Conservation (phyloP, 2,888 invertebrate species). For the Phlogophora meticulosa region DNA sequence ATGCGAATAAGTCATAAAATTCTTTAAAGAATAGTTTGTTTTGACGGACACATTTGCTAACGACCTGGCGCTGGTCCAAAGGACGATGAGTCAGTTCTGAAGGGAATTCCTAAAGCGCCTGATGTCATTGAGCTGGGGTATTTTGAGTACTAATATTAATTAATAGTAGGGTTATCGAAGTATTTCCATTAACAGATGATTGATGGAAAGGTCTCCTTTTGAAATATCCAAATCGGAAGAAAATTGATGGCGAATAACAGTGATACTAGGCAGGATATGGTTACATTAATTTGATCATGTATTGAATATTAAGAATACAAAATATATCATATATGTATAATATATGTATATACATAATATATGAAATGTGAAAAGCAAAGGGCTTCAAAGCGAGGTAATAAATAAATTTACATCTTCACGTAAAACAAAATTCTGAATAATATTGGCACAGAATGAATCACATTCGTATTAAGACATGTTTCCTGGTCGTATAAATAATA, state of each 20-base stretch:
- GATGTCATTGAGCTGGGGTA: constrained; percentile 45
- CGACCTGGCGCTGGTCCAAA: constrained; percentile 63
- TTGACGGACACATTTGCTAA: constrained; percentile 22
- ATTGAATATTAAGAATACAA: too few species aligned
- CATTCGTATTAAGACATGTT: constrained; percentile 44
- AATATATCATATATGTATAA: too few species aligned
- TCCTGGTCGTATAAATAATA: constrained; percentile 54
- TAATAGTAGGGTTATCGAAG: constrained; percentile 18
- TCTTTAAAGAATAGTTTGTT: neutral
- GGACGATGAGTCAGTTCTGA: constrained; percentile 60
- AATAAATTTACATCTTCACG: constrained; percentile 5
- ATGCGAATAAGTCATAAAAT: neutral
- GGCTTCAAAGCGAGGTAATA: neutral
- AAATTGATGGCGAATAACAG: too few species aligned
- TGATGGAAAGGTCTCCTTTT: neutral
- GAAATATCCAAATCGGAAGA: neutral
- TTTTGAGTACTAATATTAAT: constrained; percentile 33
- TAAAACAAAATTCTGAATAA: constrained; percentile 24
- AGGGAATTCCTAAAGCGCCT: constrained; percentile 60
- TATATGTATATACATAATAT: too few species aligned
- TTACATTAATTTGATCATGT: too few species aligned
- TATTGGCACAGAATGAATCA: constrained; percentile 48
- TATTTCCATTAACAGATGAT: constrained; percentile 2
- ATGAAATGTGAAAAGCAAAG: constrained; percentile 5
- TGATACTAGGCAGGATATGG: too few species aligned